Conservation (phyloP, 2,888 invertebrate species). For the Drosophila borborema region DNA sequence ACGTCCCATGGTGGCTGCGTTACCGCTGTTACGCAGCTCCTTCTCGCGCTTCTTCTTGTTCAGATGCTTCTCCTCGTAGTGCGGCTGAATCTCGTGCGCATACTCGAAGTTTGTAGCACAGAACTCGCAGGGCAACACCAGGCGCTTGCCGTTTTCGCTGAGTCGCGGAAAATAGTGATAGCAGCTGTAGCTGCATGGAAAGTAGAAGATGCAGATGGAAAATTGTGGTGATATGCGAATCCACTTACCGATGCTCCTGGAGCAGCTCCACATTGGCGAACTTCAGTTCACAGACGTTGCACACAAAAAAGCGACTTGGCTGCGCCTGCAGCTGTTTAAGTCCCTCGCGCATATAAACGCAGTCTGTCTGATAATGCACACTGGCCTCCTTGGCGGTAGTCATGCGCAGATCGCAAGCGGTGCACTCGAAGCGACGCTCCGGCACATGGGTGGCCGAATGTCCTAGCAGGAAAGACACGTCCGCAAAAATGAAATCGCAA, state of each 20-base stretch:
- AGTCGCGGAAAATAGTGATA: conserved; percentile 84
- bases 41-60: conserved; percentile 85
- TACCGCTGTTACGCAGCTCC: conserved; percentile 64
- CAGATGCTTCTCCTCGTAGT: conserved; percentile 87
- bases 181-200: conserved; percentile 71
- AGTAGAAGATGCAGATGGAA: neutral
- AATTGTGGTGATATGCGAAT: neutral
- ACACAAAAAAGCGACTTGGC: conserved; percentile 80
- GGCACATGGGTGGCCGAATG: conserved; percentile 83
- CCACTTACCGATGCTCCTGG: conserved; percentile 83
- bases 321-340: conserved; percentile 70
- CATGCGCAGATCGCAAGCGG: conserved; percentile 84
- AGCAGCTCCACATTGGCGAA: conserved; percentile 81
- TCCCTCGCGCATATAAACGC: conserved; percentile 81
- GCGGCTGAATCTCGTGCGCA: conserved; percentile 83
- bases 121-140: conserved; percentile 83
- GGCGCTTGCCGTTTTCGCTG: conserved; percentile 52
- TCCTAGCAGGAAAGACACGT: conserved; percentile 85
- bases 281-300: conserved; percentile 84
- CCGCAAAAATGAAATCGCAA: conserved; percentile 87
- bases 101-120: conserved; percentile 80
- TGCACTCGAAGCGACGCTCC: conserved; percentile 81
- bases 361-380: conserved; percentile 86
- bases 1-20: conserved; percentile 55
- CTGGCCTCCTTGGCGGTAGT: conserved; percentile 86